Evolutionary conservation across 2,888 invertebrate genomes (phyloP), one percentile per base, ranked within the genome.

Genomic region (Heteropelma amictum): DNA sequence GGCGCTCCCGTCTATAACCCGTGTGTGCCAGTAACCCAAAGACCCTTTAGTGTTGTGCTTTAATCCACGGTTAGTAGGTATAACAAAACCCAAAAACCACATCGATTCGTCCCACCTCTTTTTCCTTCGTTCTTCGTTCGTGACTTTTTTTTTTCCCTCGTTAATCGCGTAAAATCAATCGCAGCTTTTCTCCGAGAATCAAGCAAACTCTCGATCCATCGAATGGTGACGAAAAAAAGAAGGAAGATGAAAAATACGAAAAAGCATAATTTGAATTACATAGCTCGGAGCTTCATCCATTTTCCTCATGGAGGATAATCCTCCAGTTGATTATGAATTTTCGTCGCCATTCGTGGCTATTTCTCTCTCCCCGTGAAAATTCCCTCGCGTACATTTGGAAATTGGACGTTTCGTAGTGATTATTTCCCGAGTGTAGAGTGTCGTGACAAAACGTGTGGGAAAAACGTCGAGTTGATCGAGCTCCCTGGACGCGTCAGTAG

Each of bases 21-120:
- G n/a, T n/a, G 80, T 85, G 87, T 88, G 84, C 88, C 87, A 88
- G 88, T 88, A 87, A 88, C 88, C 87, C 83, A 88, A 82, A 87
- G 87, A 85, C 84, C 83, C 71, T 71, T 82, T 84, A 78, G 81
- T 82, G 81, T 82, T 81, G 82, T 79, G 53, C 53, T 69, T 80
- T 83, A 81, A 78, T 81, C 84, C 82, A 82, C 84, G 87, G 87
- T 87, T 86, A 88, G 86, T 88, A 86, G 83, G 82, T 81, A 77
- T 77, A 78, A 61, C 68, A 35, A 26, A 54, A 23, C 35, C 58
- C 68, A 60, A 49, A n/a, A 54, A 72, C 68, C 70, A 12, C 58
- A 68, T 72, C 47, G 60, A 72, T 70, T 72, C 53, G 2, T 1
- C 30, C 23, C 42, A 23, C 6, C 49, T 47, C 23, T 28, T 23